phyloP scores from a whole-genome alignment of 2,888 invertebrate genomes.

The Erebia palarica region DNA sequence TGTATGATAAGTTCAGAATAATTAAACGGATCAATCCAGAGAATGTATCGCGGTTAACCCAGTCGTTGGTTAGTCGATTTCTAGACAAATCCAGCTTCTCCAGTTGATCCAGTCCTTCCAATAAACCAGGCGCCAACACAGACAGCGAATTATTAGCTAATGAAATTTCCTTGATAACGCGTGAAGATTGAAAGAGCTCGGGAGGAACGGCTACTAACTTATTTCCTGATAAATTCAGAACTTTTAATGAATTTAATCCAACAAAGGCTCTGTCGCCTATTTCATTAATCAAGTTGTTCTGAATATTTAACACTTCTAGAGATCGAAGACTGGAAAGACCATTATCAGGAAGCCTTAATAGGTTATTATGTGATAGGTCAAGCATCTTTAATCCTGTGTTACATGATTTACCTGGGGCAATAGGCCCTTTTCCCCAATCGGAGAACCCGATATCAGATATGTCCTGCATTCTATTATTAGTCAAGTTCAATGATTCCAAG shows the following conservation, averaged over 20 bases:
- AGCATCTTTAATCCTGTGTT: slow-evolving; percentile 86
- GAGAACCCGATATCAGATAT: slow-evolving; percentile 89
- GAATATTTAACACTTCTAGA: slow-evolving; percentile 86
- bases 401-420: slow-evolving; percentile 87
- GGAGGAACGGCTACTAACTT: slow-evolving; percentile 90
- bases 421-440: slow-evolving; percentile 86
- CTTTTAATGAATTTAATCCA: slow-evolving; percentile 86
- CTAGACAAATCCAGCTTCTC: slow-evolving; percentile 87
- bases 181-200: slow-evolving; percentile 88
- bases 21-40: slow-evolving; percentile 87
- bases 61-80: slow-evolving; percentile 88
- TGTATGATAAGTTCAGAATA: slow-evolving; percentile 88
- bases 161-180: slow-evolving; percentile 87
- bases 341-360: slow-evolving; percentile 86
- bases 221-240: slow-evolving; percentile 91
- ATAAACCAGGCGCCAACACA: slow-evolving; percentile 87
- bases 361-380: slow-evolving; percentile 88
- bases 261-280: slow-evolving; percentile 89
- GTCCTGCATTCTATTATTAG: slow-evolving; percentile 90
- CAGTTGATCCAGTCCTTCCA: slow-evolving; percentile 88
- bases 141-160: slow-evolving; percentile 91
- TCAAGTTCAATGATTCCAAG: slow-evolving; percentile 87
- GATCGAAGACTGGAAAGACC: slow-evolving; percentile 87
- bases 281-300: slow-evolving; percentile 89
- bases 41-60: slow-evolving; percentile 90